Conservation (phyloP, 2,113 vertebrate species). For the Megaceryle maxima region DNA sequence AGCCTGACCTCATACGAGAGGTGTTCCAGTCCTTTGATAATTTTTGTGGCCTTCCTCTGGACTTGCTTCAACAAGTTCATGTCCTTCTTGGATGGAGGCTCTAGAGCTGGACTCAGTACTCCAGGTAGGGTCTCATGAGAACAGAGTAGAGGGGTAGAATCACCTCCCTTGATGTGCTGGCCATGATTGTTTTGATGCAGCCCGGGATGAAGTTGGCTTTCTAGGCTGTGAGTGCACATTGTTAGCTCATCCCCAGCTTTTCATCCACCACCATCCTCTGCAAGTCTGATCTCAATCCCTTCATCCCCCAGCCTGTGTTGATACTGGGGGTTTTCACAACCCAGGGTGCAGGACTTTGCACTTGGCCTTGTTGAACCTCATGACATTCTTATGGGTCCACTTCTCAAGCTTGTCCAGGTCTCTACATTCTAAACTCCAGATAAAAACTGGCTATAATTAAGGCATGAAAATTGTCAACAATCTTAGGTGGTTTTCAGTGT, state of each 20-base stretch:
- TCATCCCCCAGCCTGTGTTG: background rate
- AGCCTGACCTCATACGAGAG: background rate
- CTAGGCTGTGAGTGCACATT: rapidly evolving
- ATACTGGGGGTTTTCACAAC: rapidly evolving
- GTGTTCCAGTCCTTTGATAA: background rate
- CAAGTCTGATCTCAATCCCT: background rate
- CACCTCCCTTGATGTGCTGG: background rate
- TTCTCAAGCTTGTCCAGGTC: background rate
- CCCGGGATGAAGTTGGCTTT: rapidly evolving
- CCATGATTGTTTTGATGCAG: rapidly evolving
- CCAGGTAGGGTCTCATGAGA: background rate
- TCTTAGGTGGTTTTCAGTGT: background rate
- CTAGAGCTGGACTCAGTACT: background rate
- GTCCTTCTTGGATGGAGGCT: background rate
- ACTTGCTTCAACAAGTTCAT: background rate
- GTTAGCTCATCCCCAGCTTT: background rate
- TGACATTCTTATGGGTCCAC: background rate
- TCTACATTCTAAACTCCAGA: background rate
- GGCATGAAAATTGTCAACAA: background rate
- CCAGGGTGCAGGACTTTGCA: background rate
- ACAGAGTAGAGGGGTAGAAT: background rate
- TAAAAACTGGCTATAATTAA: background rate
- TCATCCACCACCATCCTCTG: rapidly evolving
- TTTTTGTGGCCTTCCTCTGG: background rate
- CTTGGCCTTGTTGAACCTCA: background rate